These are phyloP conservation scores for Sebastolobus alascanus DNA, from an alignment of 2,797 vertebrate species.

Conservation along the genomic window DNA sequence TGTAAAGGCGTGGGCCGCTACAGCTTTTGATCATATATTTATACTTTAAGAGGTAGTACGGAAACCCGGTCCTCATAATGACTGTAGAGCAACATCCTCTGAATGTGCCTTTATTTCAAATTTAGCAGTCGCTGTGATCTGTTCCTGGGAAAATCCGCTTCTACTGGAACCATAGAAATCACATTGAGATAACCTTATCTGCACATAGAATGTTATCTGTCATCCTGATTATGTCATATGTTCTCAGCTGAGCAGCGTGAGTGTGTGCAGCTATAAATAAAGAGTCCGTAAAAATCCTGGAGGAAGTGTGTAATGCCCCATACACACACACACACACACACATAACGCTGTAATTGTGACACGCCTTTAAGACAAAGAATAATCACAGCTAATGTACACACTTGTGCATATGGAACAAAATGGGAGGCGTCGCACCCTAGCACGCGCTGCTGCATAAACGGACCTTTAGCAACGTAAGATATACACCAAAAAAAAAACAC, in stretches of 20 bases:
- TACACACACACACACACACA: constrained; percentile 4
- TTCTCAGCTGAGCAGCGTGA: constrained; percentile 65
- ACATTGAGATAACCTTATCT: constrained; percentile 74
- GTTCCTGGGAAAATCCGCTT: constrained; percentile 49
- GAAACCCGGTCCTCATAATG: constrained; percentile 10
- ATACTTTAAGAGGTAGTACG: constrained; percentile 43
- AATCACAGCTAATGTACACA: constrained; percentile 33
- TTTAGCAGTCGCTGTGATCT: constrained; percentile 28
- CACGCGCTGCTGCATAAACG: constrained; percentile 41
- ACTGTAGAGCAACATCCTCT: constrained; percentile 26
- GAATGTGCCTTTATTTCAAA: constrained; percentile 49
- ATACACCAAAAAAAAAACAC: constrained; percentile 33
- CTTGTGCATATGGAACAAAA: constrained; percentile 23
- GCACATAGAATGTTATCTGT: constrained; percentile 73
- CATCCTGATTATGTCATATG: constrained; percentile 79
- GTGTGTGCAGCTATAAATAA: constrained; percentile 76
- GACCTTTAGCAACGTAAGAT: constrained; percentile 53
- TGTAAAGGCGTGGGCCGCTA: constrained; percentile 15
- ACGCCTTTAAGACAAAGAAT: constrained; percentile 50
- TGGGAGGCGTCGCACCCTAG: constrained; percentile 10
- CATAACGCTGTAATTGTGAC: constrained; percentile 21
- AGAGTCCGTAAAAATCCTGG: constrained; percentile 63
- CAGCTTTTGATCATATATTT: constrained; percentile 70
- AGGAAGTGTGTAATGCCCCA: constrained; percentile 45
- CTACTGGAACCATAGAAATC: constrained; percentile 52